A percentile compares a stretch with the other conserved stretches of the same genome.
Conservation (phyloP, 2,797 vertebrate genomes). For the Spondyliosoma cantharus region DNA sequence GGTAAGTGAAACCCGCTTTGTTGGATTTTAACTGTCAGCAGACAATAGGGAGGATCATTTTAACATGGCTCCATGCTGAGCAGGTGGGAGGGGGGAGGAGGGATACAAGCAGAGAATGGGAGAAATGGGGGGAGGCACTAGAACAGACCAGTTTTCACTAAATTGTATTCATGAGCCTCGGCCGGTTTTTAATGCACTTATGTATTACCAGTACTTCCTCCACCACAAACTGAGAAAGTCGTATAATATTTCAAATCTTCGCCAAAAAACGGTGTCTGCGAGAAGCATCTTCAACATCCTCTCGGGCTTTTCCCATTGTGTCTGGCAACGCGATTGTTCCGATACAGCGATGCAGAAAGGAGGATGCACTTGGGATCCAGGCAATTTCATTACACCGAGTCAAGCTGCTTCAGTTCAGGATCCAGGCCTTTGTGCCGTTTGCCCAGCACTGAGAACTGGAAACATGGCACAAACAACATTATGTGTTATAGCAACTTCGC, state of each 20-base stretch:
- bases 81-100: neutral
- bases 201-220: neutral
- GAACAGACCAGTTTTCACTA: slow-evolving; percentile 21
- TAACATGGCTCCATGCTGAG: slow-evolving; percentile 52
- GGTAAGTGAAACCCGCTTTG: slow-evolving; percentile 78
- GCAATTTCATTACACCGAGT: slow-evolving; percentile 71
- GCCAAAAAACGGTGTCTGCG: neutral
- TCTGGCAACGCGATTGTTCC: slow-evolving; percentile 68
- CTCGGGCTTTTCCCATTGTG: slow-evolving; percentile 29
- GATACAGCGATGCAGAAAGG: slow-evolving; percentile 66
- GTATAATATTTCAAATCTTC: slow-evolving; percentile 27
- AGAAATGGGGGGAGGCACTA: neutral
- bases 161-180: slow-evolving; percentile 20
- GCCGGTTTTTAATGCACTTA: slow-evolving; percentile 2
- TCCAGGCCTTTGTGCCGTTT: slow-evolving; percentile 69
- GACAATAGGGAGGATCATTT: slow-evolving; percentile 66
- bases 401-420: slow-evolving; percentile 75
- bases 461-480: slow-evolving; percentile 66
- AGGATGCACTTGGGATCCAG: slow-evolving; percentile 62
- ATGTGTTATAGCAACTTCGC: slow-evolving; percentile 67
- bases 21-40: slow-evolving; percentile 56
- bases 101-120: neutral
- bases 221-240: slow-evolving; percentile 24
- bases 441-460: slow-evolving; percentile 62
- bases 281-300: slow-evolving; percentile 43